Evolutionary conservation across 2,888 invertebrate genomes (phyloP).

Genomic region (Galerucella calmariensis): DNA sequence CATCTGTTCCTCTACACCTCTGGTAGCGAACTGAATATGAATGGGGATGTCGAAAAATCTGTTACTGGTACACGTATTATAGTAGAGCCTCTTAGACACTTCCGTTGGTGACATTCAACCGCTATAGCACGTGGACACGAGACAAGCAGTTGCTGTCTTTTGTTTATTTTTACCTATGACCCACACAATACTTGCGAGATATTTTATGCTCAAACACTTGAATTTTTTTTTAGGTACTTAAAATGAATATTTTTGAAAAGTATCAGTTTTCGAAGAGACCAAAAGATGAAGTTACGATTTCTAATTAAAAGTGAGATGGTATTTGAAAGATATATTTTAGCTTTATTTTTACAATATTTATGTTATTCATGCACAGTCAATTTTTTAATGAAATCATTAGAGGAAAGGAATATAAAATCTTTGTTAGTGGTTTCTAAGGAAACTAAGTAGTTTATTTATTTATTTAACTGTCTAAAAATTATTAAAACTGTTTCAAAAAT

Average conservation of each 20-base stretch:
- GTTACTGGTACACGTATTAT: conserved; percentile 44
- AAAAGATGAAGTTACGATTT: not conserved
- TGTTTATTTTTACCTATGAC: conserved; percentile 29
- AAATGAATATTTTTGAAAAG: not conserved
- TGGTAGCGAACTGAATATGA: conserved; percentile 25
- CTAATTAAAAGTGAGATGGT: not conserved
- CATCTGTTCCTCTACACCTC: conserved; percentile 7
- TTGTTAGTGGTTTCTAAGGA: no score
- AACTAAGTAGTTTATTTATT: no score
- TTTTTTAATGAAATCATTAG: no score
- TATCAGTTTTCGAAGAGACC: not conserved
- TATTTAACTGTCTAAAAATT: no score
- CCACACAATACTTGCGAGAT: conserved; percentile 11
- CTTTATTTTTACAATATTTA: no score
- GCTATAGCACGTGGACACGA: conserved; percentile 59
- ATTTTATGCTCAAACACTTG: conserved; percentile 10
- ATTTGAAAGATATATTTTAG: no score
- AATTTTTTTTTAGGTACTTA: not conserved
- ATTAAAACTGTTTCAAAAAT: no score
- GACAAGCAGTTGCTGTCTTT: conserved; percentile 31
- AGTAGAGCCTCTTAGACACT: conserved; percentile 56
- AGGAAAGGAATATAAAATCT: no score
- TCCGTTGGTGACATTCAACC: conserved; percentile 62
- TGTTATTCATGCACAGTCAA: no score
- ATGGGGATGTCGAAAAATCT: conserved; percentile 44